phyloP scores from a whole-genome alignment of 1,140 invertebrate genomes.

The Tribolium madens region DNA sequence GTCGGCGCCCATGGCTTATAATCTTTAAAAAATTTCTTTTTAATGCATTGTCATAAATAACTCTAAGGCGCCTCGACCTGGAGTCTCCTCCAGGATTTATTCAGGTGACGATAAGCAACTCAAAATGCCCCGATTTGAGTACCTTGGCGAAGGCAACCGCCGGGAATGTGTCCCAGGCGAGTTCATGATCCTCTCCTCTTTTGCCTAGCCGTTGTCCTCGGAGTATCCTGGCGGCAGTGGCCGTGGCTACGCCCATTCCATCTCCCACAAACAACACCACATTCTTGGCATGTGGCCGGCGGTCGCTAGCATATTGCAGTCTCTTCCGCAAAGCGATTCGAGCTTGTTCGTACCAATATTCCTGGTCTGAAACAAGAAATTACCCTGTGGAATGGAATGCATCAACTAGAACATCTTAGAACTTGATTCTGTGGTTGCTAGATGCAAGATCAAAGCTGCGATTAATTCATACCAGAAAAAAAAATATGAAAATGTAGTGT shows the following conservation, averaged over 20 bases:
- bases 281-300: conserved; percentile 71
- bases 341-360: conserved; percentile 72
- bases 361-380: conserved; percentile 62
- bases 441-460: conserved; percentile 23
- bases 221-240: conserved; percentile 77
- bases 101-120: no score
- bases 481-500: no score
- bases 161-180: conserved; percentile 78
- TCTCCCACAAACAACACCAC: conserved; percentile 76
- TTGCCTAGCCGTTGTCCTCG: conserved; percentile 64
- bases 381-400: conserved; percentile 26
- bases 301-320: conserved; percentile 70
- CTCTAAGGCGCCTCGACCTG: no score
- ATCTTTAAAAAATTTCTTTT: no score
- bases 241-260: conserved; percentile 79
- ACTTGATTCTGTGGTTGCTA: conserved; percentile 34
- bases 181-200: conserved; percentile 72
- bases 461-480: no score
- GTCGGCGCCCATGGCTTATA: no score
- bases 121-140: no score
- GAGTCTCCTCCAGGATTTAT: no score
- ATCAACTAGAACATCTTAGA: not conserved
- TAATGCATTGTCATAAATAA: no score
- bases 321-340: conserved; percentile 74
- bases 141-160: conserved; percentile 76